These are phyloP conservation scores for Chelon auratus DNA, from an alignment of 2,797 vertebrate genomes.

Conservation along the genomic window DNA sequence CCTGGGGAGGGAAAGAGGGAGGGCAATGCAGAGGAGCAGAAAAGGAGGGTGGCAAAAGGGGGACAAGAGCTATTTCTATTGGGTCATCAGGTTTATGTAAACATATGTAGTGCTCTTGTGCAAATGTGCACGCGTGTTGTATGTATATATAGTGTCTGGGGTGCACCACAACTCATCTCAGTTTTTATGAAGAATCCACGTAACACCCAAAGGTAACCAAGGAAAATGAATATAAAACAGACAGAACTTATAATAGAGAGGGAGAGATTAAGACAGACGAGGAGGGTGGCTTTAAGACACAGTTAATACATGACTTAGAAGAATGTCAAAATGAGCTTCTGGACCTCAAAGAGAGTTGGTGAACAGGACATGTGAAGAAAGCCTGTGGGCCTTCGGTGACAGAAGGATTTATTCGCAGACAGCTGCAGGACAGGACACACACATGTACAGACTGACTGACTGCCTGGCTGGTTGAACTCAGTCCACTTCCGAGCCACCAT, in stretches of 20 bases:
- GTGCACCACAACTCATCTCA: slow-evolving; percentile 29
- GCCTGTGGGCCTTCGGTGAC: slow-evolving; percentile 70
- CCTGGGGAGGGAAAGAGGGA: slow-evolving; percentile 65
- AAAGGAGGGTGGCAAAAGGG: slow-evolving; percentile 67
- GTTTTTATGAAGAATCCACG: slow-evolving; percentile 30
- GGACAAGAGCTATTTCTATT: slow-evolving; percentile 71
- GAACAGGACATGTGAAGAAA: slow-evolving; percentile 53
- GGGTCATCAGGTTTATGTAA: slow-evolving; percentile 78
- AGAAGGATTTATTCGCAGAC: slow-evolving; percentile 82
- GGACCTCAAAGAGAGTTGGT: slow-evolving; percentile 27
- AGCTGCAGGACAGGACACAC: slow-evolving; percentile 79
- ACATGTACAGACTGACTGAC: slow-evolving; percentile 51
- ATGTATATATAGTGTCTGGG: slow-evolving; percentile 9
- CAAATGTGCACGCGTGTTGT: slow-evolving; percentile 19
- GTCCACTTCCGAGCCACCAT: slow-evolving; percentile 64
- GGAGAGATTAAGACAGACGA: slow-evolving; percentile 5
- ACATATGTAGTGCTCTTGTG: slow-evolving; percentile 47
- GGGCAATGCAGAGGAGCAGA: slow-evolving; percentile 53
- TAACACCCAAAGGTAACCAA: slow-evolving; percentile 15
- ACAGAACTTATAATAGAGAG: slow-evolving; percentile 13
- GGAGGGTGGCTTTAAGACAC: slow-evolving; percentile 10
- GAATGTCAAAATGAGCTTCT: slow-evolving; percentile 26
- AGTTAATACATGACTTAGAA: slow-evolving; percentile 1
- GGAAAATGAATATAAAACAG: slow-evolving; percentile 6
- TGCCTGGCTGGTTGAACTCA: slow-evolving; percentile 32